Evolutionary conservation across 1,140 invertebrate genomes (phyloP).

Genomic region (Triops longicaudatus): DNA sequence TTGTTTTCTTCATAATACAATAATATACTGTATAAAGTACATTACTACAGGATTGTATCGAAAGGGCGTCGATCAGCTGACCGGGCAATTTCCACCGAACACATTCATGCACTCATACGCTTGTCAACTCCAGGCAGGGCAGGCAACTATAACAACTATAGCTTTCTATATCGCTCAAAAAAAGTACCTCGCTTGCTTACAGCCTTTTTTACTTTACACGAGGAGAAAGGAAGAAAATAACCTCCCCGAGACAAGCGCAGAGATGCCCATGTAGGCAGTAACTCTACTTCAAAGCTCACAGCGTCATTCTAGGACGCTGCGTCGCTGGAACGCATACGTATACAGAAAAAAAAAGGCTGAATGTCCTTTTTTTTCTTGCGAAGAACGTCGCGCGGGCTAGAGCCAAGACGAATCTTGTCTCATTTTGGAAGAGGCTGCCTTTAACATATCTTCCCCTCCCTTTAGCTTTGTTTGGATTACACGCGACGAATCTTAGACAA

Average conservation of each 20-base stretch:
- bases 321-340: background rate
- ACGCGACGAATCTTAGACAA: background rate
- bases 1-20: background rate
- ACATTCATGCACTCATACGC: background rate
- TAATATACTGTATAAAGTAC: background rate
- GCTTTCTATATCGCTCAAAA: background rate
- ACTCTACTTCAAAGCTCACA: background rate
- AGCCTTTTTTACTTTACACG: background rate
- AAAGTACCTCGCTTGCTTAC: background rate
- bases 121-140: background rate
- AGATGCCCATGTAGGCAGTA: background rate
- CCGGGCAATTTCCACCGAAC: background rate
- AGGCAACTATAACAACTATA: constrained; percentile 8
- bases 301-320: background rate
- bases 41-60: background rate
- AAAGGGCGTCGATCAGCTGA: background rate
- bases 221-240: background rate
- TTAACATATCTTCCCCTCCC: background rate
- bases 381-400: background rate
- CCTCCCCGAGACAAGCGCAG: background rate
- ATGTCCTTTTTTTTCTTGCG: background rate
- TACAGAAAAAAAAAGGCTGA: background rate
- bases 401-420: background rate
- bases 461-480: background rate
- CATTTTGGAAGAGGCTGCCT: background rate